phyloP scores from a whole-genome alignment of 2,888 invertebrate genomes.

The Meteorus colon region DNA sequence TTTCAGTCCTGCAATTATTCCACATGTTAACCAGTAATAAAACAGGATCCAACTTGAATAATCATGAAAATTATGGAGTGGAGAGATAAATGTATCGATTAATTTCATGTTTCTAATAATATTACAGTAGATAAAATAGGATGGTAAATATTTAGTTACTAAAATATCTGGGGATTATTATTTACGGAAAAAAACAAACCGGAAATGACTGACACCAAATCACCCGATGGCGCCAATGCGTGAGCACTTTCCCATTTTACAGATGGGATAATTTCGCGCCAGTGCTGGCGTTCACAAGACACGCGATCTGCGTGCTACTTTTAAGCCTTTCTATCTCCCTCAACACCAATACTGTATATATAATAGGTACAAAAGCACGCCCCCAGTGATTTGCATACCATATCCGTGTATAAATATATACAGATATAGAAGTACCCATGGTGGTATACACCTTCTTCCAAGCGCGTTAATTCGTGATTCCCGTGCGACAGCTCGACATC shows the following conservation, averaged over 20 bases:
- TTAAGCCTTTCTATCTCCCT: constrained; percentile 25
- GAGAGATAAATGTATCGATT: too few relatives aligned
- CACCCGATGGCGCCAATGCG: constrained; percentile 30
- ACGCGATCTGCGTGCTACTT: constrained; percentile 56
- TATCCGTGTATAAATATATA: constrained; percentile 28
- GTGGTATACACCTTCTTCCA: background rate
- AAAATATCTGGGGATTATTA: background rate
- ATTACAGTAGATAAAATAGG: too few relatives aligned
- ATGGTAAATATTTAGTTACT: too few relatives aligned
- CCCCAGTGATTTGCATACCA: constrained; percentile 46
- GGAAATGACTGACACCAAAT: constrained; percentile 32
- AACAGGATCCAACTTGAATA: too few relatives aligned
- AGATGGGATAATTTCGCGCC: constrained; percentile 64
- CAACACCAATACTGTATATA: constrained; percentile 2
- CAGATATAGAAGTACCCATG: constrained; percentile 13
- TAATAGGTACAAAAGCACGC: constrained; percentile 14
- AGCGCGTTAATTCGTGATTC: constrained; percentile 43
- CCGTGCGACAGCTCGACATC: constrained; percentile 39
- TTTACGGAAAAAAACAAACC: constrained; percentile 40
- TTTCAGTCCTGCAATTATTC: too few relatives aligned
- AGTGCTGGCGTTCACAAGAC: constrained; percentile 55
- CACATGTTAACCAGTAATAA: too few relatives aligned
- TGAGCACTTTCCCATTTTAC: constrained; percentile 47
- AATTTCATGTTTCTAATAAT: too few relatives aligned
- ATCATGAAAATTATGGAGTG: too few relatives aligned